Conservation (phyloP, 2,113 vertebrate genomes). For the Sceloporus undulatus region DNA sequence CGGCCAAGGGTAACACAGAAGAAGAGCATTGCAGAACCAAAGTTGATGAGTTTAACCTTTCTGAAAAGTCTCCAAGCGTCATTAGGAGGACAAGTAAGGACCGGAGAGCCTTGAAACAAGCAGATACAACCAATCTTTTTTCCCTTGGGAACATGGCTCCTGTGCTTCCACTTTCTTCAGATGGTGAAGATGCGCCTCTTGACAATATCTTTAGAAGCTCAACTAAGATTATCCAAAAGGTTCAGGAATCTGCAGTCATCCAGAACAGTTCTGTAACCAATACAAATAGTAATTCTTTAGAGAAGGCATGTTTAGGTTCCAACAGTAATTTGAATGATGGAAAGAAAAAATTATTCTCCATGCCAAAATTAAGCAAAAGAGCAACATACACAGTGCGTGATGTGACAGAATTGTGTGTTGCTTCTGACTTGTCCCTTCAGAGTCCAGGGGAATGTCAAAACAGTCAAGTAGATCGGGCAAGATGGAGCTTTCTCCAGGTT, state of each 20-base stretch:
- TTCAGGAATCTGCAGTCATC: neutral
- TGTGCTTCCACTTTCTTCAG: slow-evolving; percentile 8
- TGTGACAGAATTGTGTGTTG: neutral
- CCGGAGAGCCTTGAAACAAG: slow-evolving; percentile 21
- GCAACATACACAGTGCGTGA: neutral
- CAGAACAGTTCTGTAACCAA: slow-evolving; percentile 17
- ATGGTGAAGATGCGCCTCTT: neutral
- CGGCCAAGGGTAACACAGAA: slow-evolving; percentile 21
- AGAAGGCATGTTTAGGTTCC: slow-evolving; percentile 16
- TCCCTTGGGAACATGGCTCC: neutral
- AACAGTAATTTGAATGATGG: neutral
- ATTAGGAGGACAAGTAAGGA: slow-evolving; percentile 30
- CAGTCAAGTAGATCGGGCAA: neutral
- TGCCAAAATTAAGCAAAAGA: slow-evolving; percentile 19
- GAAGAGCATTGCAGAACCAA: slow-evolving; percentile 17
- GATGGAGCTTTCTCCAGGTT: slow-evolving; percentile 28
- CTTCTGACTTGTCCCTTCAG: neutral
- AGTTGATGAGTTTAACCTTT: neutral
- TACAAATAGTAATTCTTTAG: neutral
- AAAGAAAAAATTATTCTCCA: slow-evolving; percentile 2
- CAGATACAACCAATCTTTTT: neutral
- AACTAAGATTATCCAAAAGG: slow-evolving; percentile 52
- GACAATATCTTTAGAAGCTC: neutral
- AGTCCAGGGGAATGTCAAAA: slow-evolving; percentile 33
- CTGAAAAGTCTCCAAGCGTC: slow-evolving; percentile 3